phyloP scores from a whole-genome alignment of 2,113 vertebrate species.

The Lepus europaeus region DNA sequence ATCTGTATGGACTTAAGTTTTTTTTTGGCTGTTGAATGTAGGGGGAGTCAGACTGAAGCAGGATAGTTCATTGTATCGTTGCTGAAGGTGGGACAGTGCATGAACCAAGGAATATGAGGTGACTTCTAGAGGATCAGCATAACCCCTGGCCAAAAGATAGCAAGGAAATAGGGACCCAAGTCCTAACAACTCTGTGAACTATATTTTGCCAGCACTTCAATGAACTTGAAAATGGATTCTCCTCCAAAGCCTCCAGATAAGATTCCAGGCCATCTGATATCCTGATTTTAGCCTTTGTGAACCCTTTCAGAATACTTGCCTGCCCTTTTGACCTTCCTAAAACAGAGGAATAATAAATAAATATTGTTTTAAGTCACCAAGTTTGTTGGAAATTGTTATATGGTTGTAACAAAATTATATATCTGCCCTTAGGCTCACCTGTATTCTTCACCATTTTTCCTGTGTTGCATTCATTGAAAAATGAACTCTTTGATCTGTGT shows the following conservation, averaged over 20 bases:
- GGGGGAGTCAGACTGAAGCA: neutral
- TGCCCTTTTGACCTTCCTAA: neutral
- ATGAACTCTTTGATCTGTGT: conserved; percentile 1
- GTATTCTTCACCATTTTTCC: conserved; percentile 24
- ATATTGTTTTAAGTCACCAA: no score
- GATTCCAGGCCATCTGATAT: neutral
- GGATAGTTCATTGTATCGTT: neutral
- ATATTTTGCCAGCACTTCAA: neutral
- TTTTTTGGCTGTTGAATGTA: neutral
- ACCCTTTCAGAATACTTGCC: neutral
- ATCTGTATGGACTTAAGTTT: neutral
- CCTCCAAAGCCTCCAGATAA: neutral
- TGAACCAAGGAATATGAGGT: neutral
- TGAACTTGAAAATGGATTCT: neutral
- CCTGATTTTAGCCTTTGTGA: neutral
- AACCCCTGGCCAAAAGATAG: neutral
- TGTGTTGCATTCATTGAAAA: neutral
- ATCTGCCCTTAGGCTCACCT: conserved; percentile 2
- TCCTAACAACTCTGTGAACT: neutral
- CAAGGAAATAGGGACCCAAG: neutral
- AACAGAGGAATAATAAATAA: neutral
- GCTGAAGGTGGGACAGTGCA: neutral
- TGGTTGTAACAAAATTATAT: conserved; percentile 9
- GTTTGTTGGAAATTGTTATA: neutral
- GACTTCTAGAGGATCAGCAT: neutral